These are phyloP conservation scores for Tupaia tana DNA, from an alignment of 2,113 vertebrate genomes.

Conservation along the genomic window DNA sequence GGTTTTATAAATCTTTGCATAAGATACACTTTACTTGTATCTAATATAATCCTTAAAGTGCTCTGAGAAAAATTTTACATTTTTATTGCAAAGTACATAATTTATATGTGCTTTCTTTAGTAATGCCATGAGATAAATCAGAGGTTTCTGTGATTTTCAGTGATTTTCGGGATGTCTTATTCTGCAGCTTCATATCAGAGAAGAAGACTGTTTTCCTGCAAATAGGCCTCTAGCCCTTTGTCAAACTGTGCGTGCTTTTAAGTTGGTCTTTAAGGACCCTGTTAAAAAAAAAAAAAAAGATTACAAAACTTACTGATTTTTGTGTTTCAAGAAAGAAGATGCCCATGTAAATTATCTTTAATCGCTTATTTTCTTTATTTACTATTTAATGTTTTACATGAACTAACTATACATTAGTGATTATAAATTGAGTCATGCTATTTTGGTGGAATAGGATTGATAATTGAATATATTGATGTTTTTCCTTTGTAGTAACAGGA, in stretches of 20 bases:
- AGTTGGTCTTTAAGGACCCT: background rate
- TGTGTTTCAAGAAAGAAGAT: background rate
- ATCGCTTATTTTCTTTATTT: background rate
- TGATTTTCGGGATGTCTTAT: background rate
- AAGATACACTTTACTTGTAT: background rate
- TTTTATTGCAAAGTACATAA: background rate
- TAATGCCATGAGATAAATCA: background rate
- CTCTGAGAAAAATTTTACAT: background rate
- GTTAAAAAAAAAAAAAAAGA: background rate
- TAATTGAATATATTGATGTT: background rate
- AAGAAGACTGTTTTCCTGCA: background rate
- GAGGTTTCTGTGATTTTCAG: background rate
- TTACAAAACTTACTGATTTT: background rate
- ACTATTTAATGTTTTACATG: conserved; percentile 22
- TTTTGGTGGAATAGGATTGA: background rate
- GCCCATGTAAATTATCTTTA: background rate
- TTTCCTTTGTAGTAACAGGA: background rate
- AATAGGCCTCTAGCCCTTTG: background rate
- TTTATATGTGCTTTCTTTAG: background rate
- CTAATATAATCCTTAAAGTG: background rate
- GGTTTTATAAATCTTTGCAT: background rate
- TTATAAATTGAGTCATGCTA: background rate
- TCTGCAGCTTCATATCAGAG: background rate
- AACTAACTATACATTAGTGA: background rate
- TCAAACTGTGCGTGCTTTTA: background rate